Evolutionary conservation across 1,140 invertebrate genomes (phyloP).

Genomic region (Bactericera cockerelli): DNA sequence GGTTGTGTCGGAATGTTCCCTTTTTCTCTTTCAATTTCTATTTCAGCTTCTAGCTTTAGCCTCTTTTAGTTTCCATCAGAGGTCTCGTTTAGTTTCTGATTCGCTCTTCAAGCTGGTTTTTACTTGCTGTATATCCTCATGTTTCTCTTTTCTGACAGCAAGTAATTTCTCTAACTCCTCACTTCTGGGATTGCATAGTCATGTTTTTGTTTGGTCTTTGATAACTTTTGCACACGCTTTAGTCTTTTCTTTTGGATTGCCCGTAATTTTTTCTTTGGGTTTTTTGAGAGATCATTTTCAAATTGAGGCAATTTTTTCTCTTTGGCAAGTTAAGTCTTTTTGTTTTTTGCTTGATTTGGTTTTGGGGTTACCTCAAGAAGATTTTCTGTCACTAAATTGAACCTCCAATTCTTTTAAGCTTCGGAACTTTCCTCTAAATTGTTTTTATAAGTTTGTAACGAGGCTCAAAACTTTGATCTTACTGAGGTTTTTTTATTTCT

Average conservation of each 20-base stretch:
- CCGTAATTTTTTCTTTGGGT: not conserved
- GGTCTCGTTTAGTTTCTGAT: not conserved
- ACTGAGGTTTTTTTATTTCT: not conserved
- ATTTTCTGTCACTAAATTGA: not conserved
- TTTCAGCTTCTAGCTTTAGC: not conserved
- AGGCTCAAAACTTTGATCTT: not conserved
- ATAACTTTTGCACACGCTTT: not conserved
- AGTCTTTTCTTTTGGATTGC: no score
- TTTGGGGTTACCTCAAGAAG: not conserved
- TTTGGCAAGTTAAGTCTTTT: not conserved
- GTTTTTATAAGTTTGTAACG: not conserved
- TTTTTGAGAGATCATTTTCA: not conserved
- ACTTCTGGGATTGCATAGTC: not conserved
- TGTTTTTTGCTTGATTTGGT: not conserved
- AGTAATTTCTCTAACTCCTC: not conserved
- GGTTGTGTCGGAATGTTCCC: not conserved
- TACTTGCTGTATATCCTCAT: not conserved
- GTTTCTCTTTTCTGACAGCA: not conserved
- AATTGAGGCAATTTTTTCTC: not conserved
- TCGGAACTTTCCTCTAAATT: not conserved
- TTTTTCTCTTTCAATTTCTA: not conserved
- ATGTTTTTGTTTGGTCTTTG: not conserved
- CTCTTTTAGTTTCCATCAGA: not conserved
- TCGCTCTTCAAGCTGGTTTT: not conserved
- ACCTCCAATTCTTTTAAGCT: not conserved